Conservation (phyloP, 2,113 vertebrate species). For the Gasterosteus nipponicus region DNA sequence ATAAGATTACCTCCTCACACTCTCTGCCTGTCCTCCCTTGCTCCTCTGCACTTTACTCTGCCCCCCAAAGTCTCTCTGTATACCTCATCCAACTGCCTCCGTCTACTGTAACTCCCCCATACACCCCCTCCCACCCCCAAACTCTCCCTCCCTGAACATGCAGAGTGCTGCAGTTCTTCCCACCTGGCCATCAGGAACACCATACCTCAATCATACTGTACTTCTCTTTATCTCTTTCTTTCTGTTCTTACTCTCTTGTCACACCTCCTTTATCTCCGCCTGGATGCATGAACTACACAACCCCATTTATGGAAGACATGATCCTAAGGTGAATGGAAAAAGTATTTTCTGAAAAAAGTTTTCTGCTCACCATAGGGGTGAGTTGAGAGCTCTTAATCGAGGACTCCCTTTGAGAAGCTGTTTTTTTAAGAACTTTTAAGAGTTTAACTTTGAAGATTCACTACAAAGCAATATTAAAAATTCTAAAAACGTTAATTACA, state of each 20-base stretch:
- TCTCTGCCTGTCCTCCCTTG: constrained; percentile 51
- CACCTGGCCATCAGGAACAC: constrained; percentile 31
- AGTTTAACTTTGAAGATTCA: too few relatives aligned
- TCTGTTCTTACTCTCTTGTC: constrained; percentile 55
- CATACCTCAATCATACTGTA: constrained; percentile 40
- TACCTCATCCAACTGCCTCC: constrained; percentile 20
- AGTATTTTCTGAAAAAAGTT: too few relatives aligned
- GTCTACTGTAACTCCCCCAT: constrained; percentile 2
- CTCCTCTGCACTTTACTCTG: constrained; percentile 44
- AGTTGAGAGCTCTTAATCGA: too few relatives aligned
- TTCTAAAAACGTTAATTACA: too few relatives aligned
- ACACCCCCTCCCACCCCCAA: not conserved
- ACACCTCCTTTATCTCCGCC: constrained; percentile 38
- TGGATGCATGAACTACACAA: constrained; percentile 26
- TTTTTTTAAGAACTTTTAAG: too few relatives aligned
- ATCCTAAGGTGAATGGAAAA: not conserved
- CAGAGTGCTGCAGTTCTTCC: not conserved
- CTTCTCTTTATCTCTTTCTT: constrained; percentile 49
- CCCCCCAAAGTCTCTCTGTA: not conserved
- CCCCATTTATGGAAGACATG: not conserved
- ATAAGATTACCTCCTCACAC: constrained; percentile 67
- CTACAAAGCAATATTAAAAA: too few relatives aligned
- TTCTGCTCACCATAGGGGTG: too few relatives aligned
- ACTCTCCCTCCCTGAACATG: constrained; percentile 4
- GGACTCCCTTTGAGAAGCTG: too few relatives aligned